Evolutionary conservation across 2,888 invertebrate genomes (phyloP), one percentile per base, ranked within the genome.

Genomic region (Nezara viridula): DNA sequence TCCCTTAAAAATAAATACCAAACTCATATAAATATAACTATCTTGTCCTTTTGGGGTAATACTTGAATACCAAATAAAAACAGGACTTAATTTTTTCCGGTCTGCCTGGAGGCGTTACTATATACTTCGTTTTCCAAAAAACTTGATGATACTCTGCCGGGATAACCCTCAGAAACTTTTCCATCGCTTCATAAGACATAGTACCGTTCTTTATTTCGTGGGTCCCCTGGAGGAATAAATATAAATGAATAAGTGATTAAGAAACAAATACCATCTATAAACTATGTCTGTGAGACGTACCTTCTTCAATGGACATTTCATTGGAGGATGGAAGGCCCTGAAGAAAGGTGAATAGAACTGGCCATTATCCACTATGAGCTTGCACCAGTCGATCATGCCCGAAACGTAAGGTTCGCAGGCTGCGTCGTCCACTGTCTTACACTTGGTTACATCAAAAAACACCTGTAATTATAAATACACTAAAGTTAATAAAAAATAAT

Each of bases 381-480:
- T 81, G 81, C 81, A 81, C n/a, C 40, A 44, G 21, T 81, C 44
- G 0, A 81, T 10, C 24, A n/a, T 44, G 24, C 81, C 81, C 4
- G 81, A 40, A 24, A 81, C n/a, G n/a, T 14, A 44, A 0, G 40
- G 81, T 16, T 44, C 81, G 81, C 81, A 81, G 4, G 5, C 16
- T 44, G 40, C n/a, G n/a, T 81, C 81, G 4, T 81, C 81, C 81
- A 24, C n/a, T 10, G 81, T 81, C 81, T 44, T 81, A 40, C 81
- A 81, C 16, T 81, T 81, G 1, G 10, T 44, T 5, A 44, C 81
- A 4, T 44, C 44, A 21, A 81, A 81, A n/a, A 37, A 37, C 9
- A 21, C 32, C 66, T 73, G 66, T 2, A 73, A 73, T 7, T 37
- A 73, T 19, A 37, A 32, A 66, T 16, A 14, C 32, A 19, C 52